Evolutionary conservation across 2,888 invertebrate genomes (phyloP).

Genomic region (Clivina fossor): DNA sequence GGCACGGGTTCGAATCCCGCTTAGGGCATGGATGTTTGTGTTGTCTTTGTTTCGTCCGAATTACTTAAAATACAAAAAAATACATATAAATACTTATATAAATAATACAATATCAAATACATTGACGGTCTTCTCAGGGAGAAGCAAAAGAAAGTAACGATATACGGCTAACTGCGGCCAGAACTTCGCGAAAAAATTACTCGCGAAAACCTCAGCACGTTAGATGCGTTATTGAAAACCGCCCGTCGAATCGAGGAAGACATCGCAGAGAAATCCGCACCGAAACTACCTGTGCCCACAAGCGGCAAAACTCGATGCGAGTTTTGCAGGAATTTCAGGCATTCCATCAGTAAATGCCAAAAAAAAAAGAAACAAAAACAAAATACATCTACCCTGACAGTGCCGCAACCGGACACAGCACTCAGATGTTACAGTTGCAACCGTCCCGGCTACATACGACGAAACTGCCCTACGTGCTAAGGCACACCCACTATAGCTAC

Average conservation of each 20-base stretch:
- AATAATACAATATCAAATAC: too few species aligned
- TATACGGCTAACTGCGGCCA: conserved; percentile 5
- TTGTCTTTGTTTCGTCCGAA: too few species aligned
- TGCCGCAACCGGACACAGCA: too few species aligned
- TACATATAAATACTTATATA: too few species aligned
- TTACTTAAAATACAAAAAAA: too few species aligned
- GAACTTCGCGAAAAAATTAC: neutral
- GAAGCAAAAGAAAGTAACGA: too few species aligned
- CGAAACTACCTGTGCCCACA: neutral
- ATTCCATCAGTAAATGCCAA: neutral
- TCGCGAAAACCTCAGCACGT: neutral
- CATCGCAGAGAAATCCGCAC: neutral
- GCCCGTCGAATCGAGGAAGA: neutral
- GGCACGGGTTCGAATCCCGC: too few species aligned
- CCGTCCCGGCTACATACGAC: conserved; percentile 35
- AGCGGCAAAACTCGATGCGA: conserved; percentile 6
- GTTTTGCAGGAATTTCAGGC: too few species aligned
- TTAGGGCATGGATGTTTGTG: too few species aligned
- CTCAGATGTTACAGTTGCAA: conserved; percentile 41
- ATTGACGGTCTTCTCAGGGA: too few species aligned
- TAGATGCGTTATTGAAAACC: neutral
- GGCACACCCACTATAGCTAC: too few species aligned
- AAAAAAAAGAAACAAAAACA: conserved; percentile 1
- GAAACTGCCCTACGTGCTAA: conserved; percentile 35
- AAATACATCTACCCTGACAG: too few species aligned